A percentile compares a stretch with the other conserved stretches of the same genome.
These are phyloP conservation scores for Peucedramus taeniatus DNA, from an alignment of 2,113 vertebrate genomes.

Conservation along the genomic window DNA sequence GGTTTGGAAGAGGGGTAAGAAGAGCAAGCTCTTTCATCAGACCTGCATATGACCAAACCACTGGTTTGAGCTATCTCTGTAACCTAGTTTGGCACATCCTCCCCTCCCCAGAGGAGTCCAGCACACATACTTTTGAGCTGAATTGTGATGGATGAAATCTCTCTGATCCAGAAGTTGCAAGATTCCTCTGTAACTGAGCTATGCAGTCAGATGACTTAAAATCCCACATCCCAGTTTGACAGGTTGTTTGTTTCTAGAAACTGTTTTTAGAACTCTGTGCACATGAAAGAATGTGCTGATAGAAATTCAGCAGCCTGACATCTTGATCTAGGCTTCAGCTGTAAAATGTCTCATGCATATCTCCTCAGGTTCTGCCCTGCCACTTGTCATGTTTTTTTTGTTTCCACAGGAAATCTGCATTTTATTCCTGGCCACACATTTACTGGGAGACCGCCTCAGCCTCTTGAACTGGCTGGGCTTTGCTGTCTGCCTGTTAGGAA, in stretches of 20 bases:
- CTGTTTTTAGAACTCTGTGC: not conserved
- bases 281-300: not conserved
- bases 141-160: not conserved
- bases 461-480: slow-evolving; percentile 91
- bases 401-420: slow-evolving; percentile 85
- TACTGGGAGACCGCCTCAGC: slow-evolving; percentile 86
- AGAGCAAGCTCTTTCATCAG: not conserved
- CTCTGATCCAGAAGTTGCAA: not conserved
- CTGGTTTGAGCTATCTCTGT: not conserved
- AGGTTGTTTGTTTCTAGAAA: not conserved
- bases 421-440: slow-evolving; percentile 80
- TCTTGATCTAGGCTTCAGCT: not conserved
- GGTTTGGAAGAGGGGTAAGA: not conserved
- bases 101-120: not conserved
- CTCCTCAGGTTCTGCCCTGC: not conserved
- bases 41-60: not conserved
- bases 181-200: not conserved
- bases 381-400: not conserved
- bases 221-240: not conserved
- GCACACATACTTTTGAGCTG: not conserved
- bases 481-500: slow-evolving; percentile 85
- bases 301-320: not conserved
- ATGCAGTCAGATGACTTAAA: not conserved
- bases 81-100: not conserved
- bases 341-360: not conserved